Evolutionary conservation across 2,797 vertebrate genomes (phyloP).

Genomic region (Alauda arvensis): DNA sequence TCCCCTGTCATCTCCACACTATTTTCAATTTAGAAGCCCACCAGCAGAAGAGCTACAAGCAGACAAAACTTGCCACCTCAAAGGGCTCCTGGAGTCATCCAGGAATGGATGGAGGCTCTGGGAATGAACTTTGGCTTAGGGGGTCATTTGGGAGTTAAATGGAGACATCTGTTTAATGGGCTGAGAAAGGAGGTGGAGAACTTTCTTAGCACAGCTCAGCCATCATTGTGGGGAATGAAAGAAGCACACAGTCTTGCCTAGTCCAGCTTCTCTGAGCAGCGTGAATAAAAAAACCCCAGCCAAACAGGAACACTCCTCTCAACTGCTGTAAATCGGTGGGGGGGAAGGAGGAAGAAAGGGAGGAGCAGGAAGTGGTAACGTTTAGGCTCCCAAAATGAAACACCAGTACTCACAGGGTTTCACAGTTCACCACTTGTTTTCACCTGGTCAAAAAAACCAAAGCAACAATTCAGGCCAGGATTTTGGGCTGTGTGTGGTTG

Average conservation of each 20-base stretch:
- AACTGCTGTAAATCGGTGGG: not conserved
- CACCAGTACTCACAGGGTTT: not conserved
- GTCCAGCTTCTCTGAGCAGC: not conserved
- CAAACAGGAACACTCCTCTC: not conserved
- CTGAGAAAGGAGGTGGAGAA: not conserved
- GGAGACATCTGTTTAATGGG: not conserved
- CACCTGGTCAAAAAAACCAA: not conserved
- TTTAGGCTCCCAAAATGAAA: slow-evolving; percentile 5
- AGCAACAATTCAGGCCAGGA: not conserved
- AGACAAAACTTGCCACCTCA: not conserved
- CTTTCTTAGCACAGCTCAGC: not conserved
- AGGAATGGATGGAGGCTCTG: not conserved
- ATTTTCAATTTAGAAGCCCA: not conserved
- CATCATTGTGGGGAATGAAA: not conserved
- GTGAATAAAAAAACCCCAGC: not conserved
- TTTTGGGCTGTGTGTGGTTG: not conserved
- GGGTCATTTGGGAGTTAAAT: not conserved
- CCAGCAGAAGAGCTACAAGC: not conserved
- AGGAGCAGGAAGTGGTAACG: slow-evolving; percentile 36
- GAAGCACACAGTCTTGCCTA: not conserved
- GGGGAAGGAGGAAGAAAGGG: not conserved
- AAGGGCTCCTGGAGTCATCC: not conserved
- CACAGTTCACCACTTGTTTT: not conserved
- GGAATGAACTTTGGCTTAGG: not conserved
- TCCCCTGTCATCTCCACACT: not conserved